Evolutionary conservation across 2,888 invertebrate species (phyloP).

Genomic region (Rhodophaea formosa): DNA sequence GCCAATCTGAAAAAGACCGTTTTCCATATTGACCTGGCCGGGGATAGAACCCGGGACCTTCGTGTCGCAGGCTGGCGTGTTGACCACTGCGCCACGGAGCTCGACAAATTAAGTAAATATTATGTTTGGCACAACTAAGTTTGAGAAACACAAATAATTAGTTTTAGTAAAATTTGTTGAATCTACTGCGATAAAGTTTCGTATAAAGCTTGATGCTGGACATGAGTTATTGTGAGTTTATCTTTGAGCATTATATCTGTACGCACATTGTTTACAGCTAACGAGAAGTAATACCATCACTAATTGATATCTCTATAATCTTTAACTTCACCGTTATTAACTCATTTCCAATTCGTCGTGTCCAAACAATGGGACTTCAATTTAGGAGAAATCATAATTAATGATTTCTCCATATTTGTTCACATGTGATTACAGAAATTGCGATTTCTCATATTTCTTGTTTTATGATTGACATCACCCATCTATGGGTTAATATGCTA

Average conservation of each 20-base stretch:
- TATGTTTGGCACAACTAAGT: no score
- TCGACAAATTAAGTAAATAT: no score
- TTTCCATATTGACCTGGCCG: no score
- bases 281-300: slow-evolving; percentile 1
- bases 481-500: neutral
- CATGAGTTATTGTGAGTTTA: no score
- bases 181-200: no score
- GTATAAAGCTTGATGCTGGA: no score
- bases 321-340: slow-evolving; percentile 12
- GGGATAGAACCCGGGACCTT: no score
- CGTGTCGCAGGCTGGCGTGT: no score
- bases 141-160: no score
- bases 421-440: slow-evolving; percentile 5
- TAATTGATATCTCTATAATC: slow-evolving; percentile 19
- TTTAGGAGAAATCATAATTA: slow-evolving; percentile 11
- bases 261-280: neutral
- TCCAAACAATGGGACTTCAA: slow-evolving; percentile 4
- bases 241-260: neutral
- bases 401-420: slow-evolving; percentile 6
- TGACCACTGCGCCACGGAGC: no score
- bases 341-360: slow-evolving; percentile 16
- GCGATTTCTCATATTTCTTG: slow-evolving; percentile 5
- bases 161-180: no score
- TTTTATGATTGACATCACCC: slow-evolving; percentile 2
- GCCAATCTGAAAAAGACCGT: no score